These are phyloP conservation scores for Micrasema longulum DNA, from an alignment of 1,140 invertebrate species.

Conservation along the genomic window DNA sequence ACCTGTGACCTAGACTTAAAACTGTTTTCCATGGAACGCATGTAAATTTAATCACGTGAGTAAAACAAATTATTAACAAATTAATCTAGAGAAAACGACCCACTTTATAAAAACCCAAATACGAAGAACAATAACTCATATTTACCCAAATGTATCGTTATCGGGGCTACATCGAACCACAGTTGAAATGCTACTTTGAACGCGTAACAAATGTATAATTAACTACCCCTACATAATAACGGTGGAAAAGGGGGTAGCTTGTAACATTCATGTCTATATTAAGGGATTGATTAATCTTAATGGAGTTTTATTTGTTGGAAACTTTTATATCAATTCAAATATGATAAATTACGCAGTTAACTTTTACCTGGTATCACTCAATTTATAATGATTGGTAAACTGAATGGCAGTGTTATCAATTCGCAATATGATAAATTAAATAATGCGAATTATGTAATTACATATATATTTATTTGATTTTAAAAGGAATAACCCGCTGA, in stretches of 20 bases:
- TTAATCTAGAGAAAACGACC: conserved; percentile 5
- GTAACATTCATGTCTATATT: not conserved
- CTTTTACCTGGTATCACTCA: too few species aligned
- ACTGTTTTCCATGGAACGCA: not conserved
- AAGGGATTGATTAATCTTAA: conserved; percentile 21
- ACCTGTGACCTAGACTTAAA: not conserved
- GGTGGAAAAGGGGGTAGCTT: not conserved
- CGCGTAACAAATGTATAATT: conserved; percentile 41
- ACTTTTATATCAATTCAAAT: not conserved
- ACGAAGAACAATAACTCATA: conserved; percentile 1
- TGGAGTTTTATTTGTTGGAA: conserved; percentile 12
- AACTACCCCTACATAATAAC: conserved; percentile 32
- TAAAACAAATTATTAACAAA: too few species aligned
- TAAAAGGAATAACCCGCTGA: too few species aligned
- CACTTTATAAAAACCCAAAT: not conserved
- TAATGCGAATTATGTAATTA: too few species aligned
- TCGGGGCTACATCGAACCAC: conserved; percentile 11
- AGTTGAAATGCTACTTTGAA: conserved; percentile 36
- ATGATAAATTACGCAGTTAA: too few species aligned
- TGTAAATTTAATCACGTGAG: not conserved
- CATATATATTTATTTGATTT: too few species aligned
- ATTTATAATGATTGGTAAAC: too few species aligned
- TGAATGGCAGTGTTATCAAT: too few species aligned
- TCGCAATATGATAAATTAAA: too few species aligned
- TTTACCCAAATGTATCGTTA: not conserved